Conservation (phyloP, 2,888 invertebrate genomes). For the Ophioninae sp. region DNA sequence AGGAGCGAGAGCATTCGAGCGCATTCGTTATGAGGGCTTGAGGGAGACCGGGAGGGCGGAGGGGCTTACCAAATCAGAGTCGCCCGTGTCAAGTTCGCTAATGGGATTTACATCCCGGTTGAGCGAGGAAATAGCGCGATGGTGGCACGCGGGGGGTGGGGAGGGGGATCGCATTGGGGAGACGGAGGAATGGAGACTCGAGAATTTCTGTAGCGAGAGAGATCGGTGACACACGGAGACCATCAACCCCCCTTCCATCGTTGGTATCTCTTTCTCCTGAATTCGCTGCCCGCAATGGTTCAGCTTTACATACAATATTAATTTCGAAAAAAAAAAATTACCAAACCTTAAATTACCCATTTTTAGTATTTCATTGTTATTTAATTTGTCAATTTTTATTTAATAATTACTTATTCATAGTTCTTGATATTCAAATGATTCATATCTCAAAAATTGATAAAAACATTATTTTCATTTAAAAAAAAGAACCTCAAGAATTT, state of each 20-base stretch:
- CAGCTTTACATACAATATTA: constrained; percentile 29
- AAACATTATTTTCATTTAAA: too few relatives aligned
- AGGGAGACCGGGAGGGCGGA: background rate
- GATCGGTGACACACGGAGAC: constrained; percentile 60
- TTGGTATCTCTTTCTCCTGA: constrained; percentile 16
- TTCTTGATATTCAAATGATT: too few relatives aligned
- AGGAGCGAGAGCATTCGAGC: constrained; percentile 12
- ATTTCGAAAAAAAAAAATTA: too few relatives aligned
- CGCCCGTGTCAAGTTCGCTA: constrained; percentile 73
- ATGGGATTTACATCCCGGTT: constrained; percentile 74
- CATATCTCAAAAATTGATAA: too few relatives aligned
- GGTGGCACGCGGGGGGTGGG: constrained; percentile 8
- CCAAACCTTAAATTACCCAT: too few relatives aligned
- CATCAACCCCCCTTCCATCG: constrained; percentile 16
- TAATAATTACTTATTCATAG: too few relatives aligned
- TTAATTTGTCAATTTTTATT: too few relatives aligned
- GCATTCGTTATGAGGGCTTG: background rate
- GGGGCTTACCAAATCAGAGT: constrained; percentile 61
- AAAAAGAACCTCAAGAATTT: too few relatives aligned
- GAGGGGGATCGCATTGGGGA: background rate
- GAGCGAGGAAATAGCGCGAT: constrained; percentile 42
- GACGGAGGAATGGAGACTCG: background rate
- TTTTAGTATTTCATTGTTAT: too few relatives aligned
- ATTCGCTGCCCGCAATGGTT: constrained; percentile 35
- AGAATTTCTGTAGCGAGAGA: constrained; percentile 9